phyloP scores from a whole-genome alignment of 2,797 vertebrate genomes.

The Microctenopoma lineatum region DNA sequence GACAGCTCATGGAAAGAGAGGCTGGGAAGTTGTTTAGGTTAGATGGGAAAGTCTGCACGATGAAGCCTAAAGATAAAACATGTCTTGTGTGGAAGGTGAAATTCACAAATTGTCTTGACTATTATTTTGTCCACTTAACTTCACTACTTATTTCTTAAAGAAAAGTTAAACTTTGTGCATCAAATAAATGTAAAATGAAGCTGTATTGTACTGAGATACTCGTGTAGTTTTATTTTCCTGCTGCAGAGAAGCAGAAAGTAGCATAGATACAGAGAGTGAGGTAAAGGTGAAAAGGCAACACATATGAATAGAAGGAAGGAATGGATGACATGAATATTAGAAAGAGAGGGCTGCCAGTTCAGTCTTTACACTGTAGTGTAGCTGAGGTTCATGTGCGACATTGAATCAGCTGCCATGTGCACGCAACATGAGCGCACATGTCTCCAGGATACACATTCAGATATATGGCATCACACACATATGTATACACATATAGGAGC shows the following conservation, averaged over 20 bases:
- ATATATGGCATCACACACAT: neutral
- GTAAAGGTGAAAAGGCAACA: conserved; percentile 26
- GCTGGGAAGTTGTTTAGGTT: conserved; percentile 26
- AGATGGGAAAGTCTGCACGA: conserved; percentile 2
- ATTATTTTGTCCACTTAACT: neutral
- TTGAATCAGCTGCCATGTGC: conserved; percentile 6
- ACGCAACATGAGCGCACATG: neutral
- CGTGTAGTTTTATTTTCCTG: neutral
- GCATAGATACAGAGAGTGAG: neutral
- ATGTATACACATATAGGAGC: neutral
- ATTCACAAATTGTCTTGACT: neutral
- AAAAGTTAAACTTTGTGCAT: neutral
- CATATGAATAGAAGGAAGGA: conserved; percentile 29
- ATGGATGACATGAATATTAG: conserved; percentile 11
- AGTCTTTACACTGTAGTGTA: conserved; percentile 10
- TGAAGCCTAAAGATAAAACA: neutral
- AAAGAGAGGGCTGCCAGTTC: conserved; percentile 33
- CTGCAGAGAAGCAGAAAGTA: neutral
- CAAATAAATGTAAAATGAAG: neutral
- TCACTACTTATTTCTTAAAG: neutral
- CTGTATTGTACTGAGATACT: neutral
- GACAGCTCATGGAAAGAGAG: conserved; percentile 28
- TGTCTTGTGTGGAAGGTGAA: neutral
- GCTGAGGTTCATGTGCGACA: conserved; percentile 5
- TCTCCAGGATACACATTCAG: neutral